Evolutionary conservation across 2,797 vertebrate genomes (phyloP), one percentile per base, ranked within the genome.

Genomic region (Tinamus major): DNA sequence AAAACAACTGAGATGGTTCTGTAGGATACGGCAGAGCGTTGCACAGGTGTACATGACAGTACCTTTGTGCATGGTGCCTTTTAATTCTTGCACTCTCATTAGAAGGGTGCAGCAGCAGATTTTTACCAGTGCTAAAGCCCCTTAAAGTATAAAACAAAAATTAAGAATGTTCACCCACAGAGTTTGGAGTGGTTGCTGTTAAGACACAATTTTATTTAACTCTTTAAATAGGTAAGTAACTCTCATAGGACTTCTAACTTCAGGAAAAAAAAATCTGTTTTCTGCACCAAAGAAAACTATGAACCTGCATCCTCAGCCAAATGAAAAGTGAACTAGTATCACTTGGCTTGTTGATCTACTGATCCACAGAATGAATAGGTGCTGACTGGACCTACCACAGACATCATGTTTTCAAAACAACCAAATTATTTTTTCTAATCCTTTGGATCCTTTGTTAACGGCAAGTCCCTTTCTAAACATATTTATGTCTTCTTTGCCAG

Each of bases 401-500:
- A 92, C 81, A 96, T 63, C 44, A 27, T 44, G 59, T 31, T 92
- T 94, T 87, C 83, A 88, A 90, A 94, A 76, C 31, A 62, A 93
- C 7, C 15, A 53, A 74, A 77, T 37, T 3, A 44, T 3, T 0
- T 29, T 37, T 81, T 82, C 61, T 20, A 71, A 84, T 79, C 42
- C 24, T 46, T 55, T 65, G 71, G 68, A 85, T 65, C 94, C 65
- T 74, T 89, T 94, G 87, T 91, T 96, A 93, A 94, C 35, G 48
- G 31, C 49, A 90, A 79, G 55, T 39, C 78, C 62, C 74, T 93
- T 97, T 79, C 86, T 87, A 96, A 92, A 92, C 77, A 94, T 87
- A 94, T 91, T 96, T 96, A 92, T 56, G n/a, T 95, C 67, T 94
- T 58, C 93, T 88, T 93, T 95, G 90, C 85, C 93, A 96, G 88